Evolutionary conservation across 2,113 vertebrate genomes (phyloP).

Genomic region (Barnardius zonarius): DNA sequence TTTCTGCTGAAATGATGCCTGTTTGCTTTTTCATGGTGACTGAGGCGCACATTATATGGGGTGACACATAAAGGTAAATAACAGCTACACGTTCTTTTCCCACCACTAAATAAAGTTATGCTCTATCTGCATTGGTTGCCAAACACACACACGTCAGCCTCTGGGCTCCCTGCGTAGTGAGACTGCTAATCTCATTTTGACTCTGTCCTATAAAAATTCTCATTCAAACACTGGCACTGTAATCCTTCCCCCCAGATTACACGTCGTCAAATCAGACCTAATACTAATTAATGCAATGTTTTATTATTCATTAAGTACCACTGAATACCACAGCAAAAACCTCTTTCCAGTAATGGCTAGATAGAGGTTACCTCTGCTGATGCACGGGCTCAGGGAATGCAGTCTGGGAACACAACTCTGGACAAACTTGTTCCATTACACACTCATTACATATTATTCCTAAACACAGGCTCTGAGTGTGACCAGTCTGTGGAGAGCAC

Average conservation of each 20-base stretch:
- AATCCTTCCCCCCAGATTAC: not conserved
- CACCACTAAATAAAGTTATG: not conserved
- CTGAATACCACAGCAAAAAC: not conserved
- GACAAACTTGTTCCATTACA: not conserved
- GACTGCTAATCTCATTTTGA: not conserved
- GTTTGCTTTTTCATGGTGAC: not conserved
- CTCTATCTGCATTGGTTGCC: not conserved
- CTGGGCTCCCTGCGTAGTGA: not conserved
- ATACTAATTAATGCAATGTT: not conserved
- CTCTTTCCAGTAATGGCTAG: not conserved
- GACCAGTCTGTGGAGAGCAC: not conserved
- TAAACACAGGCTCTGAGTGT: not conserved
- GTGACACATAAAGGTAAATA: not conserved
- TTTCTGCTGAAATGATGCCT: not conserved
- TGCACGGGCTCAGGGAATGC: not conserved
- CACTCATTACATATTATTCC: not conserved
- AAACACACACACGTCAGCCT: not conserved
- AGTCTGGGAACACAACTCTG: not conserved
- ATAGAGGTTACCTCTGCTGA: not conserved
- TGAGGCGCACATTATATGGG: fast-evolving
- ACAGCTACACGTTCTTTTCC: not conserved
- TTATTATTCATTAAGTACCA: slow-evolving; percentile 28
- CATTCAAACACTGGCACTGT: not conserved
- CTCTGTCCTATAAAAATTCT: not conserved
- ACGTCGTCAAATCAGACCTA: not conserved